Base-by-base conservation (phyloP, 2,888 invertebrate genomes). In the Cephus nigrinus region DNA sequence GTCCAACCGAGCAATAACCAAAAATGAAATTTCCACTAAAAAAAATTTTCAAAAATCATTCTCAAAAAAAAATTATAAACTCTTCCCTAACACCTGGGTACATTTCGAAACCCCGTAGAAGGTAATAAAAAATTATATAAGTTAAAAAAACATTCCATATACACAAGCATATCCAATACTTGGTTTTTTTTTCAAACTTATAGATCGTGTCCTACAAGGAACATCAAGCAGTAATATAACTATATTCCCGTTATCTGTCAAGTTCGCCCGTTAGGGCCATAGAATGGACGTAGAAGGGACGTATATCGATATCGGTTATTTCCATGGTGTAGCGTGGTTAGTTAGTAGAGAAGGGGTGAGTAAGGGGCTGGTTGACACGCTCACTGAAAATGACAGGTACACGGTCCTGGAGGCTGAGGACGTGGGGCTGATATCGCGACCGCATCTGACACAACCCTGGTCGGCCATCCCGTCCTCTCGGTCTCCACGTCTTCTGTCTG, bases 331-430 rank as follows among this genome's bases (percentile, higher is more conserved):
- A 85, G 84, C 83, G 82, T 84, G 83, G 86, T 86, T 87, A 88
- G 88, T 86, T 86, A 86, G 86, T 32, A 55, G 73, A 79, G 74
- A 30, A 36, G 40, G 77, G 35, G 77, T 75, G 32, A 55, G 68
- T 82, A 78, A 79, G 79, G 79, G 81, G 81, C 80, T 82, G 85
- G 88, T 88, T 88, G 90, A 90, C 90, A 88, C 90, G 88, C 86
- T 88, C 88, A 87, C 86, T 87, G 88, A 89, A 88, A 89, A 90
- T 91, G 91, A 91, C 91, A 91, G 91, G 90, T 90, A 91, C 91
- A 91, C 87, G 91, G 87, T 86, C 89, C 88, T 84, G 84, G 84
- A 82, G 81, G 81, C 82, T 85, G 84, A 82, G 86, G 85, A 86
- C 85, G 86, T 84, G 84, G 83, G 80, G 81, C 83, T 83, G 89